Conservation (phyloP, 2,113 vertebrate species). For the Centropristis striata region DNA sequence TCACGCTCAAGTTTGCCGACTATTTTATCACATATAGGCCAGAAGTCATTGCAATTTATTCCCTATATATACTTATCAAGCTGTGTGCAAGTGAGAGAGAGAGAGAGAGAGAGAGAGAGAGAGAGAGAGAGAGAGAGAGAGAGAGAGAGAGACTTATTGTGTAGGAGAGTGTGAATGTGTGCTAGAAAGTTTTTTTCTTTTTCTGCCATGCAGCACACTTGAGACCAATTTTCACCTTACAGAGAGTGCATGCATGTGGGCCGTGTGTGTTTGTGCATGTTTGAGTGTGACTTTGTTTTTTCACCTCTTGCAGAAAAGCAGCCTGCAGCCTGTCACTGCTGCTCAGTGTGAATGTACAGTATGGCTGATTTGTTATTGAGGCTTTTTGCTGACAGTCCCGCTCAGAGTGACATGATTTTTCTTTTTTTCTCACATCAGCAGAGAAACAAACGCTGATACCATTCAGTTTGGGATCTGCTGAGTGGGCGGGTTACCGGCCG, state of each 20-base stretch:
- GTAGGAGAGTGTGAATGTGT: neutral
- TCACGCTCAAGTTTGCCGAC: constrained; percentile 10
- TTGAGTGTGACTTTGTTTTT: neutral
- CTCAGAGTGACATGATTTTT: constrained; percentile 14
- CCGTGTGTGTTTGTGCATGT: neutral
- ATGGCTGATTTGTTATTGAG: constrained; percentile 6
- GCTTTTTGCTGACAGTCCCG: constrained; percentile 39
- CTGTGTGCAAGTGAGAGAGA: constrained; percentile 5
- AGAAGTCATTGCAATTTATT: constrained; percentile 19
- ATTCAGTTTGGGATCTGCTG: constrained; percentile 31
- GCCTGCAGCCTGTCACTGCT: constrained; percentile 5
- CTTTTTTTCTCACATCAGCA: constrained; percentile 32
- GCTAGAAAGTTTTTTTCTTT: neutral
- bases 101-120: neutral
- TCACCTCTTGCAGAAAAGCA: constrained; percentile 19
- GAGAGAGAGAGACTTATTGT: neutral
- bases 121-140: neutral
- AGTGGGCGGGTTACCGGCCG: constrained; percentile 21
- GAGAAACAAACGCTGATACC: constrained; percentile 24
- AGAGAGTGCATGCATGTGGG: neutral
- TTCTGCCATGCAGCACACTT: constrained; percentile 9
- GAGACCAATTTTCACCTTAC: constrained; percentile 54
- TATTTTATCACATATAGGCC: constrained; percentile 2
- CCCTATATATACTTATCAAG: constrained; percentile 9
- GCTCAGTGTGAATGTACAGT: constrained; percentile 9